Evolutionary conservation across 2,888 invertebrate species (phyloP), one percentile per base, ranked within the genome.

Genomic region (Cheilosia urbana): DNA sequence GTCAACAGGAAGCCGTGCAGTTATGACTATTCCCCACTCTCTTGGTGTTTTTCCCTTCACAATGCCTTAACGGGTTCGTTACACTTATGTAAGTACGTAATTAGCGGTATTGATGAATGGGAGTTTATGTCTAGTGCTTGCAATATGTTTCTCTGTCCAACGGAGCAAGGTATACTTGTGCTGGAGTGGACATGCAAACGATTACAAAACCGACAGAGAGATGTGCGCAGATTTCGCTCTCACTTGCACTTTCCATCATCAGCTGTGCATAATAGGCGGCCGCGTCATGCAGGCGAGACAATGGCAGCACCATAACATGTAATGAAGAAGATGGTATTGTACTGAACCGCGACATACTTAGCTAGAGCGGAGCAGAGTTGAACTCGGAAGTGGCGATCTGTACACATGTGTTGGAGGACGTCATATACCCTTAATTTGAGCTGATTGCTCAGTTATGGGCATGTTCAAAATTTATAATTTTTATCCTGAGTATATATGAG

Each of bases 51-150:
- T 73, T 63, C 84, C 79, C 79, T 84, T 84, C 79, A 76, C 71
- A 51, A 51, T 19, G 63, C 24, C 63, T 62, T 78, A 68, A 69
- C 63, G 78, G 63, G 83, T 78, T 78, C 83, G 78, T 83, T 83
- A 78, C 68, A 68, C 83, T 78, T 57, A 13, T 51, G 49, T 55
- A 57, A 60, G 65, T 62, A 27, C 37, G 58, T 42, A 60, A 60
- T 75, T 66, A 75, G 34, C 45, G 37, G 45, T 47, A 55, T 57
- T 37, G 58, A 68, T 55, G 45, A 62, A 73, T 45, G 40, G 34
- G 62, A 66, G 77, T 53, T 30, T 24, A 58, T 53, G 66, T 30
- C 62, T 69, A 4, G 15, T 63, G 55, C 40, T 72, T 42, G 71
- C 27, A 1, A 27, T 27, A 7, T 27, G 27, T 27, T 27, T n/a